phyloP scores from a whole-genome alignment of 2,113 vertebrate genomes.

The Pelodiscus sinensis region DNA sequence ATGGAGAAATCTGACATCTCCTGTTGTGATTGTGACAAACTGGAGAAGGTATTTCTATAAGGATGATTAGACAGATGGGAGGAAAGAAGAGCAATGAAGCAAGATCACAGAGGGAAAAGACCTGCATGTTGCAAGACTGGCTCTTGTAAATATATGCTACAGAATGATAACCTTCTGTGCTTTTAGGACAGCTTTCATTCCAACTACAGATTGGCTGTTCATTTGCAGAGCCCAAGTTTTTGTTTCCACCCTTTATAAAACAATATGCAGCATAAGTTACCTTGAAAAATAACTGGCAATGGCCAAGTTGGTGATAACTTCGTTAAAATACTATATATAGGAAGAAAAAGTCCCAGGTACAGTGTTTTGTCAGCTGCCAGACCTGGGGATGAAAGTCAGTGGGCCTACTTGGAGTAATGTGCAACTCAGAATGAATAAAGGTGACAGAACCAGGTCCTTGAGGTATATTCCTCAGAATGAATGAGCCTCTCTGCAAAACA shows the following conservation, averaged over 20 bases:
- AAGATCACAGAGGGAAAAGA: neutral
- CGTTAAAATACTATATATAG: neutral
- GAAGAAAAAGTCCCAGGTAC: neutral
- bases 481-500: neutral
- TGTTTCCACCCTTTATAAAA: slow-evolving; percentile 1
- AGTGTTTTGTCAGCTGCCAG: neutral
- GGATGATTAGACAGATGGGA: neutral
- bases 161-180: neutral
- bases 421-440: slow-evolving; percentile 22
- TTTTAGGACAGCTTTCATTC: neutral
- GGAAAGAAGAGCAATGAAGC: neutral
- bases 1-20: neutral
- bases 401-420: slow-evolving; percentile 49
- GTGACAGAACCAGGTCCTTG: slow-evolving; percentile 10
- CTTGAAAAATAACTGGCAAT: neutral
- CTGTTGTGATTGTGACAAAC: neutral
- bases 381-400: slow-evolving; percentile 41
- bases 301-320: neutral
- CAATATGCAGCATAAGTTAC: slow-evolving; percentile 21
- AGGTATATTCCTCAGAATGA: neutral
- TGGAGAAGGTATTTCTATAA: neutral
- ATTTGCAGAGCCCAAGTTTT: neutral
- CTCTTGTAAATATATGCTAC: neutral
- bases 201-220: neutral
- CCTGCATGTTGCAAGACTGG: neutral